These are phyloP conservation scores for Trigoniulus corallinus DNA, from an alignment of 1,140 invertebrate species.

Conservation along the genomic window DNA sequence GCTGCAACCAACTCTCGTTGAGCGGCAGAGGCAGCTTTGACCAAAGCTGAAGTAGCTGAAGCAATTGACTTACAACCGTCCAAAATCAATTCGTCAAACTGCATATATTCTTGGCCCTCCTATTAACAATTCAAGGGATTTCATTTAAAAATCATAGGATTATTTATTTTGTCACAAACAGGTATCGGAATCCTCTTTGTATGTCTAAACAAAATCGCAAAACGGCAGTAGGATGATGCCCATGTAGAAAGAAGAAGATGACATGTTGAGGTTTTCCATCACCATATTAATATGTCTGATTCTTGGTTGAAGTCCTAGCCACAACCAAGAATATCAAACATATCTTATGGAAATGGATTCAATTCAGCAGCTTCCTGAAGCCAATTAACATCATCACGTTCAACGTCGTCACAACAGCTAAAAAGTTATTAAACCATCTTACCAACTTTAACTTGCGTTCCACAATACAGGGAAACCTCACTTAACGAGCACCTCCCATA, in stretches of 20 bases:
- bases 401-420: too few relatives aligned
- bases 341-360: constrained; percentile 63
- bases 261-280: constrained; percentile 1
- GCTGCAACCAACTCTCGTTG: constrained; percentile 83
- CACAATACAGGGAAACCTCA: too few relatives aligned
- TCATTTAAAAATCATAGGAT: too few relatives aligned
- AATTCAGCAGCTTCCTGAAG: too few relatives aligned
- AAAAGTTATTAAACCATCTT: too few relatives aligned
- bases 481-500: too few relatives aligned
- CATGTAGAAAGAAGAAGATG: constrained; percentile 1
- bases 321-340: constrained; percentile 99
- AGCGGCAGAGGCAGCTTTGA: constrained; percentile 88
- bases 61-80: constrained; percentile 97
- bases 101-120: constrained; percentile 82
- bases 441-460: too few relatives aligned
- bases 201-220: background rate
- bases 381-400: background rate
- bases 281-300: constrained; percentile 85
- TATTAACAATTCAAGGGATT: too few relatives aligned
- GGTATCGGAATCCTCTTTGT: background rate
- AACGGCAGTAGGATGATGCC: background rate
- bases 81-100: constrained; percentile 98
- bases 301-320: constrained; percentile 71
- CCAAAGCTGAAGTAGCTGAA: constrained; percentile 84
- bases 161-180: too few relatives aligned